Evolutionary conservation across 2,113 vertebrate species (phyloP).

Genomic region (Petroica traversi): DNA sequence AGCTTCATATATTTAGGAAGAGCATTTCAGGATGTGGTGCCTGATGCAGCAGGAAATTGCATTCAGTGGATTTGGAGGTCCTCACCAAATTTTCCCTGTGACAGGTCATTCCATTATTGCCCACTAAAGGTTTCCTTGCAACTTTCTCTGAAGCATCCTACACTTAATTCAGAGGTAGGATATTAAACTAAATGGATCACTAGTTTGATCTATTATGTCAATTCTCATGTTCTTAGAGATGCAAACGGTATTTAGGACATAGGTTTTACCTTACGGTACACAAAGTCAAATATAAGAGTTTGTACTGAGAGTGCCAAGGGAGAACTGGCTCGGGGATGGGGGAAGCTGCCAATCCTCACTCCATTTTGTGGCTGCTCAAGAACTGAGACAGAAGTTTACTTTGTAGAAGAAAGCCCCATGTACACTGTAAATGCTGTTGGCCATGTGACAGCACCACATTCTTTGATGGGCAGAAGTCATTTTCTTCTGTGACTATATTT

Average conservation of each 20-base stretch:
- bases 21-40: not conserved
- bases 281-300: not conserved
- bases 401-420: constrained; percentile 21
- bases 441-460: constrained; percentile 29
- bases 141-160: not conserved
- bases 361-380: not conserved
- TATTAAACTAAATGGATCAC: constrained; percentile 25
- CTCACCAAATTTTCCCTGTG: not conserved
- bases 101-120: not conserved
- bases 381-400: constrained; percentile 56
- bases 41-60: not conserved
- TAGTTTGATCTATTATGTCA: constrained; percentile 33
- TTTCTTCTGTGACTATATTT: constrained; percentile 68
- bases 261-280: not conserved
- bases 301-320: not conserved
- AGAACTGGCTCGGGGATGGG: not conserved
- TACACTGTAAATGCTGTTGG: constrained; percentile 27
- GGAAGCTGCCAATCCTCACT: not conserved
- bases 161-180: not conserved
- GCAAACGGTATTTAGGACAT: not conserved
- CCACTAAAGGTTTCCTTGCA: not conserved
- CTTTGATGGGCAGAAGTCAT: constrained; percentile 56
- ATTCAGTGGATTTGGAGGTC: not conserved
- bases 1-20: not conserved
- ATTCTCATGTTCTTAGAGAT: not conserved